A percentile compares a stretch with the other conserved stretches of the same genome.
phyloP scores from a whole-genome alignment of 2,888 invertebrate species.

The Rhogogaster chlorosoma region DNA sequence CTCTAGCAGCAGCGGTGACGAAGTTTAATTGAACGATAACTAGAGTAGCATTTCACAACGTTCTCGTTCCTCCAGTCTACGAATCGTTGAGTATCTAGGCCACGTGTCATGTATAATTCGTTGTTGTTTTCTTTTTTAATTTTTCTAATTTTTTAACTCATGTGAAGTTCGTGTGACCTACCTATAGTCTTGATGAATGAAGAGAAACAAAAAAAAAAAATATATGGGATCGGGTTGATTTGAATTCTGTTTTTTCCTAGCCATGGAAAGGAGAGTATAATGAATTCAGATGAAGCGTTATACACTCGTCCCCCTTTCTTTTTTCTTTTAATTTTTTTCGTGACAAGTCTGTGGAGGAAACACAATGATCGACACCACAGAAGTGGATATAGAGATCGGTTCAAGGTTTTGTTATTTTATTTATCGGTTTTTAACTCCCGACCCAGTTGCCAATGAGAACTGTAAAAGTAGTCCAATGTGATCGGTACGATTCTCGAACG shows the following conservation, averaged over 20 bases:
- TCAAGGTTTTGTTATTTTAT: constrained; percentile 15
- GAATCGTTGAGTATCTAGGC: constrained; percentile 37
- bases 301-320: background rate
- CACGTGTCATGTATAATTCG: constrained; percentile 21
- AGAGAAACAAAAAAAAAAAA: background rate
- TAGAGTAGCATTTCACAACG: constrained; percentile 43
- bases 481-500: background rate
- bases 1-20: background rate
- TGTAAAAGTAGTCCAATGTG: constrained; percentile 20
- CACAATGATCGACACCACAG: constrained; percentile 19
- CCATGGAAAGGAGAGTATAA: background rate
- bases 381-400: constrained; percentile 15
- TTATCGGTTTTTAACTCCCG: constrained; percentile 32
- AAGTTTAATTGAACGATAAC: constrained; percentile 42
- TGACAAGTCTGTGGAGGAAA: background rate
- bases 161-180: background rate
- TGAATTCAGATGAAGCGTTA: background rate
- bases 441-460: background rate
- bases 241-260: background rate
- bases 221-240: background rate
- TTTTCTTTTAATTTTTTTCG: background rate
- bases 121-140: background rate
- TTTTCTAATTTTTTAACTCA: constrained; percentile 9
- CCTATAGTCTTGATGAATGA: background rate
- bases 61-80: constrained; percentile 18